These are phyloP conservation scores for Tachysurus fulvidraco DNA, from an alignment of 2,113 vertebrate species.

Conservation along the genomic window DNA sequence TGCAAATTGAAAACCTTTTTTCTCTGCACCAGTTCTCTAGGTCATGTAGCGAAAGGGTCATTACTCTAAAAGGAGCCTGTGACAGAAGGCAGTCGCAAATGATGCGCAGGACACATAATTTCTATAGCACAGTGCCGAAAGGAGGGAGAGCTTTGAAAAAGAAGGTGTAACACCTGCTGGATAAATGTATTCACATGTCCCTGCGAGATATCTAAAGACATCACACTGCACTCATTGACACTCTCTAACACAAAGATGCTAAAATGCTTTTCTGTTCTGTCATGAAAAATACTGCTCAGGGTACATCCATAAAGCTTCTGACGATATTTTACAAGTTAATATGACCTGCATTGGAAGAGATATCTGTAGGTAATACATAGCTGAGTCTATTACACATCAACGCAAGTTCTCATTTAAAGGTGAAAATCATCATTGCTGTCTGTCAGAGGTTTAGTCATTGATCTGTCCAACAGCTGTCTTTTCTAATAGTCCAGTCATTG, in stretches of 20 bases:
- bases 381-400: neutral
- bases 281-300: neutral
- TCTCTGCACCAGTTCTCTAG: neutral
- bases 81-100: neutral
- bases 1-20: conserved; percentile 40
- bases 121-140: conserved; percentile 11
- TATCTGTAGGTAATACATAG: neutral
- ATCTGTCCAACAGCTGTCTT: neutral
- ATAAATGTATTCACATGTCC: conserved; percentile 30
- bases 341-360: neutral
- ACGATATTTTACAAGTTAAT: conserved; percentile 23
- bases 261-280: conserved; percentile 11
- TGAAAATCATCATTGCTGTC: neutral
- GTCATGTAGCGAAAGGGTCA: conserved; percentile 14
- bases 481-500: conserved; percentile 3
- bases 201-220: neutral
- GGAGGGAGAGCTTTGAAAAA: neutral
- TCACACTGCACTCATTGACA: conserved; percentile 31
- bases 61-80: conserved; percentile 23
- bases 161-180: conserved; percentile 39
- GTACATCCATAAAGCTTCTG: conserved; percentile 4
- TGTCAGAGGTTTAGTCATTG: neutral
- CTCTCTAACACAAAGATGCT: neutral
- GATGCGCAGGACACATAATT: conserved; percentile 29
- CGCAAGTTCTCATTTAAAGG: neutral